Percentiles rank a stretch among this genome's conserved stretches.
These are phyloP conservation scores for Dasypolia templi DNA, from an alignment of 2,888 invertebrate species.

Conservation along the genomic window DNA sequence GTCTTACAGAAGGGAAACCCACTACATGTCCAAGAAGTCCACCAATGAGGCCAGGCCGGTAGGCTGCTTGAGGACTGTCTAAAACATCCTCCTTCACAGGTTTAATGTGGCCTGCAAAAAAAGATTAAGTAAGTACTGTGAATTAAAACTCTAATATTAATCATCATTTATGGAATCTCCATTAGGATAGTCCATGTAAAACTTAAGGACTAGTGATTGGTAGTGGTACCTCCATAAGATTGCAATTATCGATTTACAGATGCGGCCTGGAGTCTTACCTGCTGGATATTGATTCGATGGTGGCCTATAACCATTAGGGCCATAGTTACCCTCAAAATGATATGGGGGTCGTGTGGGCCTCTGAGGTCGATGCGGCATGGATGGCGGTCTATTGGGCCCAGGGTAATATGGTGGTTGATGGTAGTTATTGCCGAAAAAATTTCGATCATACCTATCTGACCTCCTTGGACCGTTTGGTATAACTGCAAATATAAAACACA, in stretches of 20 bases:
- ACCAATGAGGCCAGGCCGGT: conserved; percentile 81
- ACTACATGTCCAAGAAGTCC: conserved; percentile 79
- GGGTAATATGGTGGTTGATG: conserved; percentile 55
- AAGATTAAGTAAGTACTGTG: conserved; percentile 8
- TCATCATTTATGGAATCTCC: background rate
- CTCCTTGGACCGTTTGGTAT: conserved; percentile 66
- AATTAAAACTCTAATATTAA: too few relatives aligned
- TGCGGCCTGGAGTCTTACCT: conserved; percentile 71
- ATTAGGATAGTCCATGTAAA: background rate
- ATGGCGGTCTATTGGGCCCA: conserved; percentile 37
- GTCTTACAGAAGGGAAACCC: conserved; percentile 77
- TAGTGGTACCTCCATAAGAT: background rate
- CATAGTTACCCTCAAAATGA: conserved; percentile 73
- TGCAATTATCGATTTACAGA: background rate
- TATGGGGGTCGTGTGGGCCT: conserved; percentile 59
- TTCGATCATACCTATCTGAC: conserved; percentile 50
- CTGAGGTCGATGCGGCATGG: conserved; percentile 58
- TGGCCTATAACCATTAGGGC: conserved; percentile 79
- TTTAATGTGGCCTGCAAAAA: conserved; percentile 80
- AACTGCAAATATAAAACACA: conserved; percentile 67
- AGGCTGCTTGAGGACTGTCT: conserved; percentile 71
- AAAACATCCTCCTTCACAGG: conserved; percentile 81
- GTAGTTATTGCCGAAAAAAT: conserved; percentile 61
- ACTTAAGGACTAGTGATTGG: background rate
- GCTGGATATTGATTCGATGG: conserved; percentile 78